Evolutionary conservation across 2,888 invertebrate species (phyloP), one percentile per base, ranked within the genome.

Genomic region (Aleiodes testaceus): DNA sequence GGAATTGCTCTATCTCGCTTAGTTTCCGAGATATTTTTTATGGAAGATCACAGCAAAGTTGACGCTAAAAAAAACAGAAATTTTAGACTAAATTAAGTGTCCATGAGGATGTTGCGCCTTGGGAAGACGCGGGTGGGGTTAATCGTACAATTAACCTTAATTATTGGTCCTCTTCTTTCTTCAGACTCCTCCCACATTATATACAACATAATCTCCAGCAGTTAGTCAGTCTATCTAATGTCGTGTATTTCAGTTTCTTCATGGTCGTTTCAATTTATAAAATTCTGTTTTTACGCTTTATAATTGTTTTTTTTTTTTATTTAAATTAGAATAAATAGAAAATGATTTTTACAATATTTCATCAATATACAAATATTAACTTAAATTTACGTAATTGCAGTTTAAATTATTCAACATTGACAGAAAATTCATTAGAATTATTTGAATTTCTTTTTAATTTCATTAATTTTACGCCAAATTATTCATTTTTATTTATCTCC

Each of bases 81-180:
- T 36, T 36, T 11, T 6, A 36, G 36, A 11, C 30, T 14, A 55
- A 26, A 55, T 36, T 18, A 36, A 30, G 16, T 36, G 36, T 12
- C 42, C 36, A 6, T 30, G 59, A 59, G 59, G 36, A 59, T 59
- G 59, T 59, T n/a, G 14, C 16, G 20, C 59, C 59, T 36, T 42
- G 2, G 9, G 9, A 14, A 52, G 20, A 44, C 22, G 50, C 42
- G 72, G 67, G 72, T 65, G 59, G 70, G 77, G 78, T 79, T 77
- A 78, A 79, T 77, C 72, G 72, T 75, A 72, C 74, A 76, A 78
- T 79, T 79, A 77, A 76, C 78, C 77, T 77, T 76, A 77, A 77
- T 79, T 77, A 79, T 78, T 66, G 72, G 64, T 67, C 75, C 71
- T 71, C 36, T 36, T 67, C 74, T 14, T 61, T 53, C 49, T 59